phyloP scores from a whole-genome alignment of 2,797 vertebrate genomes.

The Petrocephalus schoutedeni region DNA sequence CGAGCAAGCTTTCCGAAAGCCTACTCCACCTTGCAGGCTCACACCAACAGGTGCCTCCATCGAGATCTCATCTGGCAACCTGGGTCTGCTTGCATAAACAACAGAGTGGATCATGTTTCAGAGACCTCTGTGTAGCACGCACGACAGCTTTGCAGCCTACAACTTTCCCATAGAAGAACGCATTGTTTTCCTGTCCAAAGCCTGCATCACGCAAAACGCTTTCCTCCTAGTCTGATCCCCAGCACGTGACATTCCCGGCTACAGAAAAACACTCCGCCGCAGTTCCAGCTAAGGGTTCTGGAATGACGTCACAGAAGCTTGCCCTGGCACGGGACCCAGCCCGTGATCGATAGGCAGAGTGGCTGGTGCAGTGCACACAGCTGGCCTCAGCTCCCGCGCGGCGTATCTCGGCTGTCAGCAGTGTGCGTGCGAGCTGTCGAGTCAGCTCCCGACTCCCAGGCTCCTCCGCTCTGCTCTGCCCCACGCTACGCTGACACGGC shows the following conservation, averaged over 20 bases:
- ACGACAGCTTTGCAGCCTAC: neutral
- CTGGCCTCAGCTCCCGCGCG: neutral
- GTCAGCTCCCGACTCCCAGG: neutral
- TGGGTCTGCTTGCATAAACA: neutral
- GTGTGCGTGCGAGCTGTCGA: neutral
- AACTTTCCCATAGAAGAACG: neutral
- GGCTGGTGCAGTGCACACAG: slow-evolving; percentile 4
- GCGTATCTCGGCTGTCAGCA: neutral
- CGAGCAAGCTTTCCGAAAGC: neutral
- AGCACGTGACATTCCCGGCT: neutral
- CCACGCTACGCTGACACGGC: neutral
- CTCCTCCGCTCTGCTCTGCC: neutral
- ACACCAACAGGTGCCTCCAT: neutral
- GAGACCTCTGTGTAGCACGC: neutral
- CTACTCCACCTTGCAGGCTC: neutral
- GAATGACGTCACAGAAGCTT: neutral
- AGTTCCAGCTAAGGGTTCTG: neutral
- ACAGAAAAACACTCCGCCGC: neutral
- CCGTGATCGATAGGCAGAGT: neutral
- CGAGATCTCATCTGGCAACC: neutral
- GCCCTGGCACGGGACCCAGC: neutral
- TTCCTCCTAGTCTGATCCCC: neutral
- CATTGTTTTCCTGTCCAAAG: neutral
- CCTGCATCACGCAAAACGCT: neutral
- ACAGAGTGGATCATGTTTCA: neutral